Evolutionary conservation across 2,113 vertebrate species (phyloP).

Genomic region (Bubalus kerabau): DNA sequence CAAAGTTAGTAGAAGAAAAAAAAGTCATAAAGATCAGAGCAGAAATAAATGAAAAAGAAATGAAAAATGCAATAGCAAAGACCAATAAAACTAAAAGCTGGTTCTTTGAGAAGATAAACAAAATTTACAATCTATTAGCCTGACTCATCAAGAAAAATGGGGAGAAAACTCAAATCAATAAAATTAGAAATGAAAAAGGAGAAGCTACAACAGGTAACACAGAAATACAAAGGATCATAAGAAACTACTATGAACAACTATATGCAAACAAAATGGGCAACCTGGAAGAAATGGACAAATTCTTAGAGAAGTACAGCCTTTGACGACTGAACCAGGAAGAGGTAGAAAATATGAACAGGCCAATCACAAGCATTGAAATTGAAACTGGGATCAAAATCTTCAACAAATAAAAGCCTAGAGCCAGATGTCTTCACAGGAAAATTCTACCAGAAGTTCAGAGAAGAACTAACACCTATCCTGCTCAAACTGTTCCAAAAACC

Average conservation of each 20-base stretch:
- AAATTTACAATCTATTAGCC: neutral
- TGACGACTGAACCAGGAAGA: neutral
- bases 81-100: neutral
- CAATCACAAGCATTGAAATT: neutral
- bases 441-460: neutral
- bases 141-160: neutral
- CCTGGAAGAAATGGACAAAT: neutral
- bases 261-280: neutral
- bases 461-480: neutral
- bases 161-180: neutral
- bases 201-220: neutral
- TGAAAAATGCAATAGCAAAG: neutral
- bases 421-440: neutral
- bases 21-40: neutral
- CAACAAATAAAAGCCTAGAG: neutral
- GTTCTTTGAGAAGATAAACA: neutral
- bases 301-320: neutral
- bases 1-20: neutral
- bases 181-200: neutral
- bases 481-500: neutral
- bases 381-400: neutral
- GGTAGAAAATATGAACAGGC: neutral
- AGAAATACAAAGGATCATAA: neutral
- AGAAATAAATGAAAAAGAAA: neutral
- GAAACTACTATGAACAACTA: neutral